Percentiles rank a stretch among this genome's conserved stretches.
Conservation (phyloP, 2,113 vertebrate genomes). For the Myxocyprinus asiaticus region DNA sequence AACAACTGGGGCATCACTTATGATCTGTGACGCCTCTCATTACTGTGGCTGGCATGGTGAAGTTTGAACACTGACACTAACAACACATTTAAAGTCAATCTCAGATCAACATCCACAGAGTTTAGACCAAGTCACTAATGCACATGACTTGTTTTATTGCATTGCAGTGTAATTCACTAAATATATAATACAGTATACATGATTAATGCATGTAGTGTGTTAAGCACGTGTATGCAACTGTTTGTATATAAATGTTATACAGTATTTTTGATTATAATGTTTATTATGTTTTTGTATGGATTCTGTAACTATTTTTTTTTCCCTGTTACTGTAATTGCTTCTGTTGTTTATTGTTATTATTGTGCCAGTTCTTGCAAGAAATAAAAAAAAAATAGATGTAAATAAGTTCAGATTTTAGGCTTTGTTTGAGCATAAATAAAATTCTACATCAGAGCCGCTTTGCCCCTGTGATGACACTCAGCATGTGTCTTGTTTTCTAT, state of each 20-base stretch:
- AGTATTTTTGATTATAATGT: no score
- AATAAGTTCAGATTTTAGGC: neutral
- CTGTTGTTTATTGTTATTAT: neutral
- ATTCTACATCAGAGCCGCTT: neutral
- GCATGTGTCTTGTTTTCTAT: neutral
- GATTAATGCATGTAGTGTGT: no score
- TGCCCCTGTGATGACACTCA: neutral
- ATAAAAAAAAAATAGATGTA: no score
- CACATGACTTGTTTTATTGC: neutral
- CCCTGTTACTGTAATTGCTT: neutral
- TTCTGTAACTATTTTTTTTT: neutral
- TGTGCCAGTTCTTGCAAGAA: neutral
- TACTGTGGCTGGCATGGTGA: constrained; percentile 20
- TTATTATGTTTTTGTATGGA: no score
- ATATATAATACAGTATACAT: neutral
- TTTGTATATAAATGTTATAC: no score
- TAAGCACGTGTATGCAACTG: no score
- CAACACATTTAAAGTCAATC: constrained; percentile 9
- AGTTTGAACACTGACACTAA: constrained; percentile 8
- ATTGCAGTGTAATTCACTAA: neutral
- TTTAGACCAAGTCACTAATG: constrained; percentile 15
- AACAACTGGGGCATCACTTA: constrained; percentile 36
- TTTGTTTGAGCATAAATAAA: neutral
- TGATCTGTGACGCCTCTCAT: constrained; percentile 35
- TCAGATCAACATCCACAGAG: constrained; percentile 21